Evolutionary conservation across 1,140 invertebrate genomes (phyloP).

Genomic region (Parasteatoda tepidariorum): DNA sequence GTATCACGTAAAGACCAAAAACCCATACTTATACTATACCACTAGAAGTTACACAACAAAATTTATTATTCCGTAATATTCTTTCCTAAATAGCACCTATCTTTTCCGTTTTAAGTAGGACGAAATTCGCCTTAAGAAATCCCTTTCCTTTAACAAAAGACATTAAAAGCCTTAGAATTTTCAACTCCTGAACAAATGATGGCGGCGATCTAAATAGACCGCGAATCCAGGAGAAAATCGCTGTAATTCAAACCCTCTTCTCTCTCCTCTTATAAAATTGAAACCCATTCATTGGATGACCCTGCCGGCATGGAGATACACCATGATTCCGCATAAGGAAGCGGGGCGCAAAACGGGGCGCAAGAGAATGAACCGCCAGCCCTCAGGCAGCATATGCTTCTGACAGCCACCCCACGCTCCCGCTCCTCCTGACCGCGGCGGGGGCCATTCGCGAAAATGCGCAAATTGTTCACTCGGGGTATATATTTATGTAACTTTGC

Average conservation of each 20-base stretch:
- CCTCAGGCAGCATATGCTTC: constrained; percentile 24
- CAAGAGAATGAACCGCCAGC: constrained; percentile 14
- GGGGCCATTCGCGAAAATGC: constrained; percentile 10
- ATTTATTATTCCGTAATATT: no score
- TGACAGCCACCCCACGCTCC: constrained; percentile 17
- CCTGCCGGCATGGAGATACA: not conserved
- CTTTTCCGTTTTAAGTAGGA: no score
- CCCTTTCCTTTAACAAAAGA: no score
- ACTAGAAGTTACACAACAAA: no score
- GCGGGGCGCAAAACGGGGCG: not conserved
- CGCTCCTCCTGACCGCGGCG: no score
- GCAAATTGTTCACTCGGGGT: constrained; percentile 21
- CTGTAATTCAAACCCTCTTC: not conserved
- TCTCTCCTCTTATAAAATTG: not conserved
- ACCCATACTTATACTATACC: no score
- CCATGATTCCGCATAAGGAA: not conserved
- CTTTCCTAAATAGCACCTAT: no score
- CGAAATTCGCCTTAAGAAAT: no score
- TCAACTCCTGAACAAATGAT: no score
- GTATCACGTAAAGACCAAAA: no score
- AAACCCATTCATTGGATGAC: not conserved
- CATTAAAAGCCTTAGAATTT: no score
- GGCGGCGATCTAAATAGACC: no score
- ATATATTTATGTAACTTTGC: constrained; percentile 40
- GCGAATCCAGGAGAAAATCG: not conserved